Percentiles rank a stretch among this genome's conserved stretches.
These are phyloP conservation scores for Cacatua alba DNA, from an alignment of 2,113 vertebrate species.

Conservation along the genomic window DNA sequence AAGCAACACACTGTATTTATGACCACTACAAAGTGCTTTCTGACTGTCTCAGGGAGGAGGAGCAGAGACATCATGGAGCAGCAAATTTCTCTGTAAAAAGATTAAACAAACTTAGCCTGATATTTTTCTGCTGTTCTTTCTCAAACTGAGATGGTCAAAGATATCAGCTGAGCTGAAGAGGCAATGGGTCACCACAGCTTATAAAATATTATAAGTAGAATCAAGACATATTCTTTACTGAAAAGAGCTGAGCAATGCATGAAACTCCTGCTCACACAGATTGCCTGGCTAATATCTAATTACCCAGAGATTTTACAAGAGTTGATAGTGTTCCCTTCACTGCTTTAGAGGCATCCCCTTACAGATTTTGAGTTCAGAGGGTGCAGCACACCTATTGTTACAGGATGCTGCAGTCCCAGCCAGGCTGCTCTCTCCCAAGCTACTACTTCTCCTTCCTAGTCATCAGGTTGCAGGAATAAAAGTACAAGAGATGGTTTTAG, in stretches of 20 bases:
- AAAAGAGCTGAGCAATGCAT: not conserved
- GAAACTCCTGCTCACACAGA: not conserved
- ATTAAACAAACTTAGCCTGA: not conserved
- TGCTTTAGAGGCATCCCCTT: not conserved
- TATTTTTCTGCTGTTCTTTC: not conserved
- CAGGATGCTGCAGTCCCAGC: not conserved
- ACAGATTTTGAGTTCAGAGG: not conserved
- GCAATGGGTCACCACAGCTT: not conserved
- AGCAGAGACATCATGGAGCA: not conserved
- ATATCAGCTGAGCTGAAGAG: not conserved
- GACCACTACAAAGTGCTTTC: not conserved
- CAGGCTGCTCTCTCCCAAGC: not conserved
- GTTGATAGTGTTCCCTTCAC: not conserved
- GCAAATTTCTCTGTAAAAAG: not conserved
- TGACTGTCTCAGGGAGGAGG: not conserved
- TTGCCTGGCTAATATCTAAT: not conserved
- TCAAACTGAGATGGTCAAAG: not conserved
- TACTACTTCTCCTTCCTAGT: not conserved
- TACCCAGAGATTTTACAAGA: not conserved
- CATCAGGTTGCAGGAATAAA: not conserved
- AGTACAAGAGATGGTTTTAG: not conserved
- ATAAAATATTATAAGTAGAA: not conserved
- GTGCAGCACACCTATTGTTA: not conserved
- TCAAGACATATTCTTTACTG: not conserved
- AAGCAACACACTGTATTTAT: constrained; percentile 9